A percentile compares a stretch with the other conserved stretches of the same genome.
These are phyloP conservation scores for Rotaria socialis DNA, from an alignment of 2,888 invertebrate genomes.

Conservation along the genomic window DNA sequence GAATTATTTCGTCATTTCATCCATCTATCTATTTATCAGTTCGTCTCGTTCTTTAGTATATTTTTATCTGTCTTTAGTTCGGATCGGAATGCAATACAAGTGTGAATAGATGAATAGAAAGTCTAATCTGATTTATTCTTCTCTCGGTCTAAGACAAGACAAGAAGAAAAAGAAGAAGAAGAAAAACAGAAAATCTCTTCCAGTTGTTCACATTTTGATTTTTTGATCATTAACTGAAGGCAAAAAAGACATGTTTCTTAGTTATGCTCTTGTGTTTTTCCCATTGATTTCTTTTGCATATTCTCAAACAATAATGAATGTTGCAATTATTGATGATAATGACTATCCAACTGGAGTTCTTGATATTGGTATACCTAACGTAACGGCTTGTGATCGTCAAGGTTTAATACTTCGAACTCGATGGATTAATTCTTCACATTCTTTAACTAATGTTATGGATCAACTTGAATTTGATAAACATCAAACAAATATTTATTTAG, in stretches of 20 bases:
- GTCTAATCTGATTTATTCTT: conserved; percentile 7
- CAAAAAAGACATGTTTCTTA: background rate
- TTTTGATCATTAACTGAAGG: background rate
- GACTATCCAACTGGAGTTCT: background rate
- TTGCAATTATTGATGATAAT: conserved; percentile 2
- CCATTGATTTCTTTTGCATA: background rate
- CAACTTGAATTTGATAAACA: background rate
- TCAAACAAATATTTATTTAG: background rate
- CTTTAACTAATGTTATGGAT: background rate
- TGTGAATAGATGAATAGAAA: conserved; percentile 7
- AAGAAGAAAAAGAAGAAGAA: background rate
- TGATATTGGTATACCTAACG: background rate
- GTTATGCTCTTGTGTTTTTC: background rate
- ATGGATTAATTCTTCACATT: background rate
- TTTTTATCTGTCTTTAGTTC: background rate
- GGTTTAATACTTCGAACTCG: background rate
- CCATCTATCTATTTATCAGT: background rate
- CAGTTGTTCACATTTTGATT: background rate
- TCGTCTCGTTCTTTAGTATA: background rate
- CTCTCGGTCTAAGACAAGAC: background rate
- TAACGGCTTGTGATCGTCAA: background rate
- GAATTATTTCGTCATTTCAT: background rate
- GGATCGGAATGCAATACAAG: background rate
- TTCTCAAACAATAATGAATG: background rate
- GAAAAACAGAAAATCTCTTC: background rate